phyloP scores from a whole-genome alignment of 2,888 invertebrate genomes.

The Zygaena filipendulae region DNA sequence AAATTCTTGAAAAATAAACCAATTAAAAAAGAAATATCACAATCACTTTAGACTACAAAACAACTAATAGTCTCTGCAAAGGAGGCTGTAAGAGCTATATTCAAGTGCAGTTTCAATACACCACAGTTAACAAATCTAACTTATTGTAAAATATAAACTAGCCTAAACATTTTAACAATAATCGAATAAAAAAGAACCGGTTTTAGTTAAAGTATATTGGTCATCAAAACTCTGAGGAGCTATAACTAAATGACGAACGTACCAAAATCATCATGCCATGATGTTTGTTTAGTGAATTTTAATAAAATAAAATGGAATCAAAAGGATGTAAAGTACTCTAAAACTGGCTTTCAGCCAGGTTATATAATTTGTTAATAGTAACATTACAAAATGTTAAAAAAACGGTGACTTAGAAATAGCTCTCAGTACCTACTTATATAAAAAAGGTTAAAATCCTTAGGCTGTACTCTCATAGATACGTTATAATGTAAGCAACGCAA shows the following conservation, averaged over 20 bases:
- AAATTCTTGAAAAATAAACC: slow-evolving; percentile 40
- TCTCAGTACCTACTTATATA: slow-evolving; percentile 44
- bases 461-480: slow-evolving; percentile 61
- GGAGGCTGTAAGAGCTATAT: slow-evolving; percentile 60
- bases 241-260: slow-evolving; percentile 60
- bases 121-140: slow-evolving; percentile 68
- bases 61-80: slow-evolving; percentile 41
- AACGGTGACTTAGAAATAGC: slow-evolving; percentile 67
- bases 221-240: slow-evolving; percentile 64
- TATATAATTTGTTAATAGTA: slow-evolving; percentile 38
- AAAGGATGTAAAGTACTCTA: slow-evolving; percentile 64
- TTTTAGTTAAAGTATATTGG: slow-evolving; percentile 60
- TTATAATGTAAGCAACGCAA: slow-evolving; percentile 66
- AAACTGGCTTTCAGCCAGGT: slow-evolving; percentile 52
- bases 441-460: slow-evolving; percentile 68
- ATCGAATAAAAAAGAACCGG: slow-evolving; percentile 38
- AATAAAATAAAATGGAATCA: slow-evolving; percentile 52
- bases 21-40: slow-evolving; percentile 41
- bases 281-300: slow-evolving; percentile 49
- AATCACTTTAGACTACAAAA: slow-evolving; percentile 60
- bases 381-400: slow-evolving; percentile 57
- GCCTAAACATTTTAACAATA: slow-evolving; percentile 69
- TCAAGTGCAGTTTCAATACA: slow-evolving; percentile 61
- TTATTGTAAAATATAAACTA: slow-evolving; percentile 63
- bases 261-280: slow-evolving; percentile 57